phyloP scores from a whole-genome alignment of 2,797 vertebrate genomes.

The Tangara arthus region DNA sequence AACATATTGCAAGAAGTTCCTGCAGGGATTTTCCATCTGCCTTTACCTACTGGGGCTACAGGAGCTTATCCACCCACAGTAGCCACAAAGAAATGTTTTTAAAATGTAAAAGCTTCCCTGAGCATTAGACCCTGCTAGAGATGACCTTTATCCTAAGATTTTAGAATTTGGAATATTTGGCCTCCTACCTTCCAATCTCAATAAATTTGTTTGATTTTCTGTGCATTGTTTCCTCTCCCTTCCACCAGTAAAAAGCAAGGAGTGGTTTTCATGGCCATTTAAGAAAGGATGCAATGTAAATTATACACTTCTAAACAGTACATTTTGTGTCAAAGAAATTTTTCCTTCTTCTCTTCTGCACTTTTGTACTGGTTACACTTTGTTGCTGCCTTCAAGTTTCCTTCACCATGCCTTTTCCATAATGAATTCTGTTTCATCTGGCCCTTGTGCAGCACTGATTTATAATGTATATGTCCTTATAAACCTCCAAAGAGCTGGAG shows the following conservation, averaged over 20 bases:
- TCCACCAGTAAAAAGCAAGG: neutral
- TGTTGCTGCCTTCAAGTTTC: neutral
- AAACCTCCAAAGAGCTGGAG: neutral
- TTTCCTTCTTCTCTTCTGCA: neutral
- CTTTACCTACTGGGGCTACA: neutral
- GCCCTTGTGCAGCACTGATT: neutral
- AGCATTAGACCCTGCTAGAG: neutral
- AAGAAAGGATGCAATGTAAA: neutral
- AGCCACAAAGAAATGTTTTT: neutral
- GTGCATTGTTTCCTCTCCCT: neutral
- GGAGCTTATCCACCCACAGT: neutral
- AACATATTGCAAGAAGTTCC: conserved; percentile 2
- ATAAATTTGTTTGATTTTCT: neutral
- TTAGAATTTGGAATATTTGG: neutral
- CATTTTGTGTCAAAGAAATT: neutral
- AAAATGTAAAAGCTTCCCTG: neutral
- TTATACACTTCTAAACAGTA: neutral
- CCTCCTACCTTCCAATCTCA: neutral
- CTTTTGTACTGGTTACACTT: neutral
- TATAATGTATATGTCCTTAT: neutral
- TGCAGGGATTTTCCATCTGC: conserved; percentile 14
- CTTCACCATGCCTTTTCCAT: neutral
- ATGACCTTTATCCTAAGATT: neutral
- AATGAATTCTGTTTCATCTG: neutral
- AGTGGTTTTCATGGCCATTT: neutral